These are phyloP conservation scores for Achroia grisella DNA, from an alignment of 1,140 invertebrate genomes.

Conservation along the genomic window DNA sequence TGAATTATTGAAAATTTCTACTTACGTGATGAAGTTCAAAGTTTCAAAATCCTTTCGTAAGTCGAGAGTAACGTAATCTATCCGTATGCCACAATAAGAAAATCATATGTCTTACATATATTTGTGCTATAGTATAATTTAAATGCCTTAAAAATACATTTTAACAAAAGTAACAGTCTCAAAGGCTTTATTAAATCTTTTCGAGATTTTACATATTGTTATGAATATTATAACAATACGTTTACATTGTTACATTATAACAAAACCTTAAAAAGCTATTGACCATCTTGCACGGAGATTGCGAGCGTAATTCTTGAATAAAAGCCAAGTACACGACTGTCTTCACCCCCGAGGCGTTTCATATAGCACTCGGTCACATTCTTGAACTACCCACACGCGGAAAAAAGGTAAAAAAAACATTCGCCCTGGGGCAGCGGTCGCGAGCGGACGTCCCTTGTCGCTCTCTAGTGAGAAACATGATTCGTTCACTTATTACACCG, in stretches of 20 bases:
- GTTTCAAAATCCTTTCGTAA: too few species aligned
- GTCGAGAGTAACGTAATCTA: too few species aligned
- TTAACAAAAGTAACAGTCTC: too few species aligned
- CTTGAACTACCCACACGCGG: constrained; percentile 30
- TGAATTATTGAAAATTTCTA: too few species aligned
- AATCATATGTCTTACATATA: too few species aligned
- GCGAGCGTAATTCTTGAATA: constrained; percentile 17
- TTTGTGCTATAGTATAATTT: too few species aligned
- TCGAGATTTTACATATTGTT: too few species aligned
- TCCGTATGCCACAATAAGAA: too few species aligned
- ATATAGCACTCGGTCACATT: constrained; percentile 42
- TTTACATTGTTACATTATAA: neutral
- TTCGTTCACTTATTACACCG: constrained; percentile 20
- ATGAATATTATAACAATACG: too few species aligned
- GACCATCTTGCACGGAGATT: neutral
- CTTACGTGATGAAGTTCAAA: too few species aligned
- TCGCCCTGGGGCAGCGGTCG: constrained; percentile 25
- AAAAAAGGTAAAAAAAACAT: constrained; percentile 27
- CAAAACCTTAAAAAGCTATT: neutral
- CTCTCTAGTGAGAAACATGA: constrained; percentile 23
- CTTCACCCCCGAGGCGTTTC: constrained; percentile 27
- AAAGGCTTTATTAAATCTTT: too few species aligned
- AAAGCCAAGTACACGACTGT: constrained; percentile 12
- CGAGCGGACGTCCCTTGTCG: constrained; percentile 38
- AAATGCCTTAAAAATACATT: too few species aligned